These are phyloP conservation scores for Otus sunia DNA, from an alignment of 2,113 vertebrate genomes.

Conservation along the genomic window DNA sequence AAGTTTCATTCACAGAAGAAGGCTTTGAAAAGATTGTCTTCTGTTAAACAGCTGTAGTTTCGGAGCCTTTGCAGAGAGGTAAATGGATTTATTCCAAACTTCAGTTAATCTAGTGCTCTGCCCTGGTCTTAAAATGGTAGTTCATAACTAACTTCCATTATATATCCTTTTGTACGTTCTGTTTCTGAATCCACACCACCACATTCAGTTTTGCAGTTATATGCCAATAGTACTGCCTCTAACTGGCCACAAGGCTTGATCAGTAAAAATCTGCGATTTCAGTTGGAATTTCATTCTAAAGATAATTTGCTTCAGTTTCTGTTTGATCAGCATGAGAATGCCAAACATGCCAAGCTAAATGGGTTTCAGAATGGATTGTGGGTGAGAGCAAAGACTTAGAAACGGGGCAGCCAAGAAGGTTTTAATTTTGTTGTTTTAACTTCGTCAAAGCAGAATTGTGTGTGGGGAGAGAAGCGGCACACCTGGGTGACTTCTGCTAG, in stretches of 20 bases:
- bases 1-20: background rate
- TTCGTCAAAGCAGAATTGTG: background rate
- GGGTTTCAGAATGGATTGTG: background rate
- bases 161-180: background rate
- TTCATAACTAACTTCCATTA: background rate
- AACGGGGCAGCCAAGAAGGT: background rate
- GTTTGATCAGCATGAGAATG: background rate
- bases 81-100: background rate
- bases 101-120: background rate
- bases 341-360: background rate
- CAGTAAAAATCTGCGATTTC: background rate
- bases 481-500: background rate
- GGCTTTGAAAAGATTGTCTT: background rate
- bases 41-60: background rate
- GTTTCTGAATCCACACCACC: background rate
- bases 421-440: background rate
- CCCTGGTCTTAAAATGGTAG: background rate
- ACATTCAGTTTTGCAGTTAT: background rate
- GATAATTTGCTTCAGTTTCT: background rate
- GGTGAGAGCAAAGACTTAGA: background rate
- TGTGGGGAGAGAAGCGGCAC: background rate
- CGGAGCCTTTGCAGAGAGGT: constrained; percentile 36
- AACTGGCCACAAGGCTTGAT: background rate
- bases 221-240: background rate
- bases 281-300: background rate